These are phyloP conservation scores for Dromiciops gliroides DNA, from an alignment of 2,113 vertebrate genomes.

Conservation along the genomic window DNA sequence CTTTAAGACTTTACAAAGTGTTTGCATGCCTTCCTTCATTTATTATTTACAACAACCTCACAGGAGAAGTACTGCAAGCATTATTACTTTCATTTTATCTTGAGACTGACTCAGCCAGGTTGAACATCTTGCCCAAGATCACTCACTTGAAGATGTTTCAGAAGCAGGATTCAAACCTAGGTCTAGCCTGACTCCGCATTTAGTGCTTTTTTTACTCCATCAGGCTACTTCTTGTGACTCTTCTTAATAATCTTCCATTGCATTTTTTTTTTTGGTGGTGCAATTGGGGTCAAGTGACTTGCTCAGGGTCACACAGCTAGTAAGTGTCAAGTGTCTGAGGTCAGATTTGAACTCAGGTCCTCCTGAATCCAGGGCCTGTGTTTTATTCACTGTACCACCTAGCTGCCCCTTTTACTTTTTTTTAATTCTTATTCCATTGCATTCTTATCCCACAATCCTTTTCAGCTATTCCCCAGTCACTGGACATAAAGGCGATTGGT, in stretches of 20 bases:
- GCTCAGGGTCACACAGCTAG: no score
- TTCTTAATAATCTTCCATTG: neutral
- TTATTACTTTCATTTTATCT: neutral
- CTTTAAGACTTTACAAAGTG: neutral
- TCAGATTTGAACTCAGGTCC: no score
- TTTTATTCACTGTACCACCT: no score
- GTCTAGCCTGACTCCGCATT: neutral
- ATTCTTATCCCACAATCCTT: neutral
- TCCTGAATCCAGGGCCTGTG: no score
- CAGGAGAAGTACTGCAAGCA: neutral
- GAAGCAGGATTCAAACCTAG: neutral
- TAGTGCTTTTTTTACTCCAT: neutral
- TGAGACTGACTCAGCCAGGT: neutral
- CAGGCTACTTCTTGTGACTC: neutral
- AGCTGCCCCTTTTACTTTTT: no score
- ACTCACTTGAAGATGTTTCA: neutral
- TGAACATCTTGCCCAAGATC: neutral
- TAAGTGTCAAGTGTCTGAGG: no score
- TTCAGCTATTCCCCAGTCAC: neutral
- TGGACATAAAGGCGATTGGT: neutral
- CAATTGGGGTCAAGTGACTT: no score
- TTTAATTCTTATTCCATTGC: no score
- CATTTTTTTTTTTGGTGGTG: no score
- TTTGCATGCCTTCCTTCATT: neutral
- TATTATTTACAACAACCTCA: neutral